Base-by-base conservation (phyloP, 2,797 vertebrate genomes). In the Tenualosa ilisha region DNA sequence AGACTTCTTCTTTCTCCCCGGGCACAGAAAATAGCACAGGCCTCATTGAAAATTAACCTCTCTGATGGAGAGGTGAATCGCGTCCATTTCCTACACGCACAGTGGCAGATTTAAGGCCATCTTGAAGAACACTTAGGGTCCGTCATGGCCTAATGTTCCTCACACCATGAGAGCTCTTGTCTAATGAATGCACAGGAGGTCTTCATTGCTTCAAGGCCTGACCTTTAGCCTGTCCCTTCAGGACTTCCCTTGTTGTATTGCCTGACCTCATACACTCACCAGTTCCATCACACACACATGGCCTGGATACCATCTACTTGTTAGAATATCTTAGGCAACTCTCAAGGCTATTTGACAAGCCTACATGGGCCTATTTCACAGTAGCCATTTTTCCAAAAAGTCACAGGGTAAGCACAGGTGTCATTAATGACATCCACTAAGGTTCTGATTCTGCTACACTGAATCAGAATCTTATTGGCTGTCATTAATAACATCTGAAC, bases 101-200 rank as follows among this genome's bases (percentile, higher is more conserved):
- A 79, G 72, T 79, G 72, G 13, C 40, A n/a, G 37, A 43, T 79
- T 79, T 79, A 79, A 46, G 72, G 72, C 20, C 72, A 46, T 79
- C 72, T 79, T 79, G 72, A 79, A 79, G 72, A 79, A 79, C 72
- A 79, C 72, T 79, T 79, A 79, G 40, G 17, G 37, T 79, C 72
- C 40, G 72, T 79, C 72, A 46, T 9, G 40, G 72, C 72, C 40
- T 43, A 46, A 46, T 79, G 72, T 79, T 79, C 72, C 15, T 79
- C 72, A 79, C 72, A 43, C 72, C 40, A 43, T 79, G 40, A 79
- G 37, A 20, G 20, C 40, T 40, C 72, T 7, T 79, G 72, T 79
- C 72, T 79, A 46, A 79, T 79, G 72, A 79, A 43, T 79, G 40
- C 37, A 43, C 72, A 79, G 72, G 40, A 79, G 72, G 72, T 79